Conservation (phyloP, 2,113 vertebrate genomes). For the Zootoca vivipara region DNA sequence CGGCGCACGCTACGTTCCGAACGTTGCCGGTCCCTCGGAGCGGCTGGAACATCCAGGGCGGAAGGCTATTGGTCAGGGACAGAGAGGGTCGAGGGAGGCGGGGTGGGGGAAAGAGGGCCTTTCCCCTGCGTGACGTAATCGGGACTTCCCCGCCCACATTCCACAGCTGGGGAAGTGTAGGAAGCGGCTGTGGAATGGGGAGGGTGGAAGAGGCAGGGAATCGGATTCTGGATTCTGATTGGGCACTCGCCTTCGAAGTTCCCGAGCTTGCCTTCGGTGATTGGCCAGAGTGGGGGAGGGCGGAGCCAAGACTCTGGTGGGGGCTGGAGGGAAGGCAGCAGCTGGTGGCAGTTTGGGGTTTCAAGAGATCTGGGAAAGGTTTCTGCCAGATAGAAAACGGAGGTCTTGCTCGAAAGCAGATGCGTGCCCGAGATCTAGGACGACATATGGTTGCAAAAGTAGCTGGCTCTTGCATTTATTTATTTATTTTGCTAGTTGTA, state of each 20-base stretch:
- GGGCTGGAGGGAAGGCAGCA: background rate
- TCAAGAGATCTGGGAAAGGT: background rate
- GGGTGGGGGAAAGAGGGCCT: background rate
- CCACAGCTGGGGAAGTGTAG: constrained; percentile 51
- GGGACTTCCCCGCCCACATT: constrained; percentile 62
- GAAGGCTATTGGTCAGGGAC: constrained; percentile 55
- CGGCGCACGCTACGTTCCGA: fast-evolving
- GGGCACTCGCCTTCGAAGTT: background rate
- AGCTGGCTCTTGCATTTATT: background rate
- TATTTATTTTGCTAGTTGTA: too few relatives aligned
- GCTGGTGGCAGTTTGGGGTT: constrained; percentile 12
- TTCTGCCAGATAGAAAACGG: background rate
- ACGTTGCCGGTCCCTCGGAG: background rate
- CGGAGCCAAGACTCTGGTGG: background rate
- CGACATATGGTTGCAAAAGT: background rate
- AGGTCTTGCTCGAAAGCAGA: background rate
- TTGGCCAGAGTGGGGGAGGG: constrained; percentile 35
- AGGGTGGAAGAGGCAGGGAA: background rate
- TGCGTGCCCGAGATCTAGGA: background rate
- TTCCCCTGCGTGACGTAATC: constrained; percentile 27
- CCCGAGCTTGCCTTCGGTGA: background rate
- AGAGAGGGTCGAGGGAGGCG: background rate
- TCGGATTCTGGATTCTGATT: background rate
- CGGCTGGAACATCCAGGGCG: background rate
- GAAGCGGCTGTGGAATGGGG: background rate